Percentiles rank a stretch among this genome's conserved stretches.
phyloP scores from a whole-genome alignment of 2,888 invertebrate species.

The Polydrusus cervinus region DNA sequence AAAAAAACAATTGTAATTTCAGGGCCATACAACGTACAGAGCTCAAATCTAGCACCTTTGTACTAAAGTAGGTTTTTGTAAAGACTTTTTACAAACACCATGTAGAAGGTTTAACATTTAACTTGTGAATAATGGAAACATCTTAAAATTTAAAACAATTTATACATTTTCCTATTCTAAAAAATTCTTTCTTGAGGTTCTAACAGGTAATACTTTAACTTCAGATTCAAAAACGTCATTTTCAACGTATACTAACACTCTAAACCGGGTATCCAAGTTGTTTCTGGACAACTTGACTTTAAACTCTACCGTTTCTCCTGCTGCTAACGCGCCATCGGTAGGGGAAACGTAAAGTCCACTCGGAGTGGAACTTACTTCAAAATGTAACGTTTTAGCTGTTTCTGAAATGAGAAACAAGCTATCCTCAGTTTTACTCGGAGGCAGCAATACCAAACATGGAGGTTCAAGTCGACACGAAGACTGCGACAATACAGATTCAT shows the following conservation, averaged over 20 bases:
- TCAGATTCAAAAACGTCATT: constrained; percentile 62
- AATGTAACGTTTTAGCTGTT: constrained; percentile 51
- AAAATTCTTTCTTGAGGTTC: constrained; percentile 38
- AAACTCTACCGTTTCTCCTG: constrained; percentile 59
- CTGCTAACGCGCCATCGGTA: constrained; percentile 56
- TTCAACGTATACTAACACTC: constrained; percentile 62
- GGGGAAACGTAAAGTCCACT: constrained; percentile 58
- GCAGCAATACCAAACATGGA: constrained; percentile 58
- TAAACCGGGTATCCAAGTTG: constrained; percentile 53
- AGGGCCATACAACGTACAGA: no score
- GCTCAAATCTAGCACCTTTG: no score
- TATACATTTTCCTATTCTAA: constrained; percentile 45
- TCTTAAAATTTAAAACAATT: constrained; percentile 39
- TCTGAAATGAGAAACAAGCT: constrained; percentile 59
- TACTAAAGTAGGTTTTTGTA: no score
- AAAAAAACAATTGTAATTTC: no score
- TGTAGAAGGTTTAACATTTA: not conserved
- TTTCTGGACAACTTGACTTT: constrained; percentile 57
- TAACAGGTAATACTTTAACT: constrained; percentile 59
- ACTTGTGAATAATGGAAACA: not conserved
- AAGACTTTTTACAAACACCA: no score
- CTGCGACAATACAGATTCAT: constrained; percentile 47
- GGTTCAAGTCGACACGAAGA: constrained; percentile 59
- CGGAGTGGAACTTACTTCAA: constrained; percentile 52
- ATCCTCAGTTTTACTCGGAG: constrained; percentile 60